These are phyloP conservation scores for Adelognathus sp. DNA, from an alignment of 2,888 invertebrate species.

Conservation along the genomic window DNA sequence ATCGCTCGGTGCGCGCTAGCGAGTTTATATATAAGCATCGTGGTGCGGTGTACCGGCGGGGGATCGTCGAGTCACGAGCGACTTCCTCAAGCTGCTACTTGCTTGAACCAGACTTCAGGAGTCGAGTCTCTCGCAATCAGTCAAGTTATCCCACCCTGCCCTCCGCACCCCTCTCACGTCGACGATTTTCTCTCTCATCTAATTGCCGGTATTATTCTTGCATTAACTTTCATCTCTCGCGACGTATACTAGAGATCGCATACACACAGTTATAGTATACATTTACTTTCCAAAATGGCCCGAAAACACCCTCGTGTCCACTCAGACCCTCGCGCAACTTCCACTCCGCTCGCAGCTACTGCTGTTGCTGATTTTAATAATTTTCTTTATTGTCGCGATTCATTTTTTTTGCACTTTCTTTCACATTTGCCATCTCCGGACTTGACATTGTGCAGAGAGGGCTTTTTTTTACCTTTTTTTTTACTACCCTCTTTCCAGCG, in stretches of 20 bases:
- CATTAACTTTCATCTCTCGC: conserved; percentile 50
- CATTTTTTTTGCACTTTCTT: conserved; percentile 16
- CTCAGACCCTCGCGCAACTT: neutral
- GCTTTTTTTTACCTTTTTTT: conserved; percentile 6
- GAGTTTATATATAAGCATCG: conserved; percentile 36
- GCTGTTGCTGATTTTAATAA: conserved; percentile 36
- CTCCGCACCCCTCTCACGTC: neutral
- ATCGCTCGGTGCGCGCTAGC: conserved; percentile 12
- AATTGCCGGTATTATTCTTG: conserved; percentile 57
- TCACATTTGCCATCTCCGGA: conserved; percentile 41
- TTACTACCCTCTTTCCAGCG: neutral
- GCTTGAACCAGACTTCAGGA: conserved; percentile 52
- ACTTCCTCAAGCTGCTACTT: conserved; percentile 28
- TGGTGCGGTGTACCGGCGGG: neutral
- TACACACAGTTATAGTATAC: neutral
- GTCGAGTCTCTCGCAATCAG: conserved; percentile 53
- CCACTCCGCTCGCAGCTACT: neutral
- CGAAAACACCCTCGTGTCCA: conserved; percentile 3
- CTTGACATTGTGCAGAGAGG: conserved; percentile 33
- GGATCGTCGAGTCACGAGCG: neutral
- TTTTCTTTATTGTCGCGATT: conserved; percentile 39
- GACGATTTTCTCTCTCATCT: conserved; percentile 40
- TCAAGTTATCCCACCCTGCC: conserved; percentile 28
- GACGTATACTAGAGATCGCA: neutral
- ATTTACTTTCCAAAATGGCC: conserved; percentile 9